Conservation (phyloP, 1,140 invertebrate genomes). For the Tyrophagus putrescentiae region DNA sequence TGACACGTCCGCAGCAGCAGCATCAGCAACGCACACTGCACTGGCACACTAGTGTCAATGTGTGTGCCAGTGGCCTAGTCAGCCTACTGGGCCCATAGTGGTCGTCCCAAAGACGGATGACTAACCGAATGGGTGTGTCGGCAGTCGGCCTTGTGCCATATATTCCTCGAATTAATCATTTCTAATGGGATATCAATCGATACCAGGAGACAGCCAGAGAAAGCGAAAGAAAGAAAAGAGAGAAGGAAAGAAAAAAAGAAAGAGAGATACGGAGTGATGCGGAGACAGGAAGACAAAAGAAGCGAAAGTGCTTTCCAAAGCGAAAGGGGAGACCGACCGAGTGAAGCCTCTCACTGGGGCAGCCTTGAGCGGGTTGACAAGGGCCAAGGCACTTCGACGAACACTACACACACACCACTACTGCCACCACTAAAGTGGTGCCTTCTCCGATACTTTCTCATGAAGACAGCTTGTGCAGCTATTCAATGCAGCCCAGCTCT, state of each 20-base stretch:
- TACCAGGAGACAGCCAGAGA: neutral
- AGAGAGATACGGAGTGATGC: neutral
- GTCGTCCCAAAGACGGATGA: too few relatives aligned
- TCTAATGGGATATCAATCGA: constrained; percentile 12
- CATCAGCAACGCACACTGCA: too few relatives aligned
- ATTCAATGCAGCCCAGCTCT: too few relatives aligned
- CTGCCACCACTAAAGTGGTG: too few relatives aligned
- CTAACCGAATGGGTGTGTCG: constrained; percentile 5
- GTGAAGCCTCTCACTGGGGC: too few relatives aligned
- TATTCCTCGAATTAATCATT: constrained; percentile 12
- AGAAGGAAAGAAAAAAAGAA: neutral
- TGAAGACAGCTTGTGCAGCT: too few relatives aligned
- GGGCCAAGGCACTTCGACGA: too few relatives aligned
- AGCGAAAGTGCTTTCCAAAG: neutral
- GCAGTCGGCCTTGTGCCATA: constrained; percentile 4
- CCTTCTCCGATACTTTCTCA: too few relatives aligned
- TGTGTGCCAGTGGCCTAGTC: neutral
- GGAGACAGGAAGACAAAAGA: neutral
- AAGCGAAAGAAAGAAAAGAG: neutral
- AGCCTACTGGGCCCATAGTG: neutral
- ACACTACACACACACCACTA: too few relatives aligned
- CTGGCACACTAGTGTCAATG: too few relatives aligned
- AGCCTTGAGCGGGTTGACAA: too few relatives aligned
- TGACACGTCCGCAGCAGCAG: neutral
- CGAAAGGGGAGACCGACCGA: too few relatives aligned